Evolutionary conservation across 2,113 vertebrate genomes (phyloP).

Genomic region (Ellobius talpinus): DNA sequence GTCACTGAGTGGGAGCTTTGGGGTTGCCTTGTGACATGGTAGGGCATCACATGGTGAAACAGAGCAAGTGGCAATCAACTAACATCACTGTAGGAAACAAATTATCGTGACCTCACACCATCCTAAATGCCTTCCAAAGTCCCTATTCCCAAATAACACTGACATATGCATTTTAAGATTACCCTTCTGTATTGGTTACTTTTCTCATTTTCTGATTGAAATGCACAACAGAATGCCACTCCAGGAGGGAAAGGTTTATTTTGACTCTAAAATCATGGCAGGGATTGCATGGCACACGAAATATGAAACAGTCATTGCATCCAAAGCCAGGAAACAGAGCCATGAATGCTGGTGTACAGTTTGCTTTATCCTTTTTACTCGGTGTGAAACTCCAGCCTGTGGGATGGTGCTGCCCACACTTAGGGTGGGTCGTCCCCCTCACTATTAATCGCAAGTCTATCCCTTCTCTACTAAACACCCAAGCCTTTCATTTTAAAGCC

Average conservation of each 20-base stretch:
- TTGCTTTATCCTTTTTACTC: not conserved
- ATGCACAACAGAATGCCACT: too few species aligned
- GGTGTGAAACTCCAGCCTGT: not conserved
- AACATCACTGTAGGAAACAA: not conserved
- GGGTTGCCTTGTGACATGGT: not conserved
- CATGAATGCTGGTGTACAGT: not conserved
- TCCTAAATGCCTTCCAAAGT: not conserved
- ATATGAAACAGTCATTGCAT: not conserved
- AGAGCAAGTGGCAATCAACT: not conserved
- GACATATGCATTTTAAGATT: not conserved
- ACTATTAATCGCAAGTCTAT: not conserved
- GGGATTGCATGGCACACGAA: rapidly evolving
- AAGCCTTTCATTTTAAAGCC: not conserved
- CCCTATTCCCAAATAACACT: not conserved
- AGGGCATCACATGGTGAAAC: not conserved
- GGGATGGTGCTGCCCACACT: not conserved
- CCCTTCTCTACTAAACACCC: not conserved
- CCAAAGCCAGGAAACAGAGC: not conserved
- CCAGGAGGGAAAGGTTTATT: not conserved
- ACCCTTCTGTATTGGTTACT: not conserved
- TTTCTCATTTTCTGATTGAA: not conserved
- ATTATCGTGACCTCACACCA: not conserved
- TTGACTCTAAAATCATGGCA: not conserved
- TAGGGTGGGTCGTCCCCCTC: too few species aligned
- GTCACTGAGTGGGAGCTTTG: not conserved